Percentiles rank a stretch among this genome's conserved stretches.
Conservation (phyloP, 2,797 vertebrate genomes). For the Cyclura pinguis region DNA sequence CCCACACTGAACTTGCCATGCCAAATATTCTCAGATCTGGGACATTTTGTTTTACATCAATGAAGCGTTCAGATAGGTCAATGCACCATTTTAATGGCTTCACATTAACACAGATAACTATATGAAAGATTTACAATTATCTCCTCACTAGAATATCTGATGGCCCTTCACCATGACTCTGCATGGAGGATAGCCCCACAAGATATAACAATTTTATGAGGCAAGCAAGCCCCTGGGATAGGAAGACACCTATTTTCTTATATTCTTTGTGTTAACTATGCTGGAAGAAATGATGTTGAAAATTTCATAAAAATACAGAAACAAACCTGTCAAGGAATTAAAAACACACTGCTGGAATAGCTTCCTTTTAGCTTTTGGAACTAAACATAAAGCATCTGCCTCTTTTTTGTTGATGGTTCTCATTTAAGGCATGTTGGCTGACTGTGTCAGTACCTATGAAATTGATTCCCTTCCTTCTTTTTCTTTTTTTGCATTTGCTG, state of each 20-base stretch:
- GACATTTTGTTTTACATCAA: not conserved
- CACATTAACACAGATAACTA: not conserved
- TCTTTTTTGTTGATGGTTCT: slow-evolving; percentile 61
- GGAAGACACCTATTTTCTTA: not conserved
- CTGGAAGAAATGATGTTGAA: not conserved
- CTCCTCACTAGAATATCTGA: not conserved
- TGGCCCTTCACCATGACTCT: not conserved
- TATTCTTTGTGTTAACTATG: not conserved
- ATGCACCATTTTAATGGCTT: not conserved
- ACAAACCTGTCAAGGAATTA: not conserved
- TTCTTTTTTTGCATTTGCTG: slow-evolving; percentile 58
- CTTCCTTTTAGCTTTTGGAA: slow-evolving; percentile 46
- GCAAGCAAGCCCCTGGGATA: not conserved
- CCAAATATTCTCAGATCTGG: not conserved
- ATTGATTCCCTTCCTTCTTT: slow-evolving; percentile 49
- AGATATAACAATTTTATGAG: not conserved
- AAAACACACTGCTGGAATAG: not conserved
- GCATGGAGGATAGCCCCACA: not conserved
- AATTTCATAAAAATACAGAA: not conserved
- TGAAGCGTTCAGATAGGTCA: not conserved
- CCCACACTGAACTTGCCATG: not conserved
- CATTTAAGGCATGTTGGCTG: slow-evolving; percentile 53
- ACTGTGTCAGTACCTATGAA: slow-evolving; percentile 52
- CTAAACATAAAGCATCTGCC: slow-evolving; percentile 25
- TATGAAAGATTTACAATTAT: not conserved